Evolutionary conservation across 2,888 invertebrate species (phyloP).

Genomic region (Apodemia arnacis): DNA sequence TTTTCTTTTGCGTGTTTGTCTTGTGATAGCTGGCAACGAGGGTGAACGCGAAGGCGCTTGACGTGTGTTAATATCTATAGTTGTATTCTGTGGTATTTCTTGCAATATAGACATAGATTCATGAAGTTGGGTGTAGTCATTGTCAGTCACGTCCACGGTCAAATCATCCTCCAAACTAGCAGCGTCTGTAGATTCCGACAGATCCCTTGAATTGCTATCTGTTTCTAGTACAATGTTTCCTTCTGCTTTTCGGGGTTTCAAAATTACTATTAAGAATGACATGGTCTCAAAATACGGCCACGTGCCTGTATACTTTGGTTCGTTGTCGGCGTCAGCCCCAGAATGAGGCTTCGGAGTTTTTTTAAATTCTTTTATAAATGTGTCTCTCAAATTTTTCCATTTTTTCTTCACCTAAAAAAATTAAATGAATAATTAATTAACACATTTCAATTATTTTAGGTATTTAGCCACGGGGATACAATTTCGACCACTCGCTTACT

Average conservation of each 20-base stretch:
- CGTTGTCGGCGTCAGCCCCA: too few relatives aligned
- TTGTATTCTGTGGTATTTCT: conserved; percentile 64
- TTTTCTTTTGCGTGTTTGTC: conserved; percentile 81
- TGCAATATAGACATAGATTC: conserved; percentile 48
- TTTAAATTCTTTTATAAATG: too few relatives aligned
- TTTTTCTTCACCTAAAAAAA: too few relatives aligned
- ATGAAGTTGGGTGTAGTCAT: conserved; percentile 46
- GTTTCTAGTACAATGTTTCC: conserved; percentile 69
- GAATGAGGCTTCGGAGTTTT: too few relatives aligned
- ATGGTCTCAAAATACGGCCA: too few relatives aligned
- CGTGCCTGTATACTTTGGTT: too few relatives aligned
- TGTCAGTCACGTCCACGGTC: conserved; percentile 49
- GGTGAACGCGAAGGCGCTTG: conserved; percentile 72
- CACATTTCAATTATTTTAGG: too few relatives aligned
- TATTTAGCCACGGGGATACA: too few relatives aligned
- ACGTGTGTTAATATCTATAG: conserved; percentile 54
- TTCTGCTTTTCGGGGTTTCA: conserved; percentile 76
- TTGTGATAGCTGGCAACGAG: conserved; percentile 81
- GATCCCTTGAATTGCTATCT: conserved; percentile 54
- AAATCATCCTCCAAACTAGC: conserved; percentile 53
- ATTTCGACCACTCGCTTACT: too few relatives aligned
- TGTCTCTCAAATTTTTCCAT: too few relatives aligned
- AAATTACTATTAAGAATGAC: too few relatives aligned
- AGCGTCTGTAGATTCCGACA: conserved; percentile 56
- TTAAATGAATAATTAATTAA: too few relatives aligned